Conservation (phyloP, 2,888 invertebrate genomes). For the Tipula vernalis region DNA sequence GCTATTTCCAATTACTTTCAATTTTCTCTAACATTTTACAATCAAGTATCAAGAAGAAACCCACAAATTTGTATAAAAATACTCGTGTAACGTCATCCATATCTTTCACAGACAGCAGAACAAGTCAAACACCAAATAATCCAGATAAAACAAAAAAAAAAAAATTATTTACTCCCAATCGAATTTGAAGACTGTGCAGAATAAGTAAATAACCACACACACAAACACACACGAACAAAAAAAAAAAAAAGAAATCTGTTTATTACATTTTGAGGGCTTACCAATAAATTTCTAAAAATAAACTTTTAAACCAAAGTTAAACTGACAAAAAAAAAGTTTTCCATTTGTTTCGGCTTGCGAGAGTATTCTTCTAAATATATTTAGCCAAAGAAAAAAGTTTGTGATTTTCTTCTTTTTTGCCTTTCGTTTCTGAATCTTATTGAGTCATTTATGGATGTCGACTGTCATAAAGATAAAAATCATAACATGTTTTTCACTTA, state of each 20-base stretch:
- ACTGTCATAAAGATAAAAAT: not conserved
- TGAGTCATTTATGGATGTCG: not conserved
- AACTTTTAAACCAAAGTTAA: not conserved
- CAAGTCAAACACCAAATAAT: not conserved
- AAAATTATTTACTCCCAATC: not conserved
- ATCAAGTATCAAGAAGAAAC: not conserved
- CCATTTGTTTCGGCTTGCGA: not conserved
- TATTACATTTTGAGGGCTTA: not conserved
- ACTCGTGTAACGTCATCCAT: not conserved
- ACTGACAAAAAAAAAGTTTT: not conserved
- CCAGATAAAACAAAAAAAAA: not conserved
- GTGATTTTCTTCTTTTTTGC: not conserved
- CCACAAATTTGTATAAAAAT: not conserved
- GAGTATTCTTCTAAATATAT: not conserved
- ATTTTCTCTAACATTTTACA: not conserved
- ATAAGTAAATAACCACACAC: not conserved
- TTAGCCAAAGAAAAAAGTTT: not conserved
- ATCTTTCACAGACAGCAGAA: not conserved
- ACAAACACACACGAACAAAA: not conserved
- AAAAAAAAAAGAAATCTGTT: not conserved
- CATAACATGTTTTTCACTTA: not conserved
- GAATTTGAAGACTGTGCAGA: not conserved
- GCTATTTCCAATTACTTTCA: not conserved
- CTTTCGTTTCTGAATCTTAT: not conserved
- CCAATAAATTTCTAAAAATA: not conserved